Base-by-base conservation (phyloP, 2,113 vertebrate genomes). In the Takifugu bimaculatus region DNA sequence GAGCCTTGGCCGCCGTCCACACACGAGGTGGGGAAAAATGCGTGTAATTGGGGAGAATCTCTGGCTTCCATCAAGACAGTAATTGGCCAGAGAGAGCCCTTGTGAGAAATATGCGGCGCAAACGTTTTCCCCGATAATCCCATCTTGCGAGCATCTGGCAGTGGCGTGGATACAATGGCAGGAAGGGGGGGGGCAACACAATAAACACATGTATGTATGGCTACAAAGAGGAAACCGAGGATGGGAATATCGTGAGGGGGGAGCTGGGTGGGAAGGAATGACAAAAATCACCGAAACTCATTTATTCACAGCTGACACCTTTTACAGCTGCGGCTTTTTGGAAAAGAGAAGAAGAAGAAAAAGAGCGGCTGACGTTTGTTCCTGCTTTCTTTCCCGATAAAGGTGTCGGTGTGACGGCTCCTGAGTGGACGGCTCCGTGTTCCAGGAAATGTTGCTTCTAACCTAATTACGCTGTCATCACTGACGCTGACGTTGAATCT, bases 31-130 rank as follows among this genome's bases (percentile, higher is more conserved):
- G 73, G 73, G 76, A 83, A 87, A 86, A 87, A 89, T 86, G 86
- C 85, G 79, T 84, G 84, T 87, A 80, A 90, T 87, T 87, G 81
- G 67, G 83, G 82, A 87, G 81, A 84, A 85, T 89, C 84, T 89
- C 85, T 86, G 86, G 84, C 74, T 84, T 90, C 86, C 81, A 85
- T 81, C 81, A 83, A 74, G 75, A 81, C 82, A 81, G 80, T 83
- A 89, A 86, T 89, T 85, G 85, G 75, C 69, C 75, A 77, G 74
- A 85, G 81, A 85, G 78, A 84, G 79, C 85, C 77, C 80, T 80
- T 79, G 82, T 82, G 85, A 88, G 82, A 88, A 82, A 84, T 83
- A 83, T 88, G 84, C 79, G 80, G 70, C 47, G 60, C 78, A 81
- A 83, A 87, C 82, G 74, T 81, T 87, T 88, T 86, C 79, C 83